phyloP scores from a whole-genome alignment of 1,140 invertebrate genomes.

The Heliconius nattereri region DNA sequence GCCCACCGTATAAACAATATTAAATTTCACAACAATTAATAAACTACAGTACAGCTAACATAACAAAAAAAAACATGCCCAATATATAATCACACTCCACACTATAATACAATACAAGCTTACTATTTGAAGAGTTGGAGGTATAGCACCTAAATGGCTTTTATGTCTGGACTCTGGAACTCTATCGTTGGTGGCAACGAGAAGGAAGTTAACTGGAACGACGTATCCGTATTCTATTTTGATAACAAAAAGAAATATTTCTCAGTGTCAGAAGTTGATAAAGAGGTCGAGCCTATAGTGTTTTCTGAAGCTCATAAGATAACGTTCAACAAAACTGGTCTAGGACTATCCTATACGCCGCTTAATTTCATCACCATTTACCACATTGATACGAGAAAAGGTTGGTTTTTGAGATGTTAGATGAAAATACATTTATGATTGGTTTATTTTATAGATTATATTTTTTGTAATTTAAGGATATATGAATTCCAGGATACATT shows the following conservation, averaged over 20 bases:
- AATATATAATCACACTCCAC: slow-evolving; percentile 43
- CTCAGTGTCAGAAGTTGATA: slow-evolving; percentile 85
- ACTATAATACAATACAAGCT: slow-evolving; percentile 48
- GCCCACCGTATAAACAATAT: neutral
- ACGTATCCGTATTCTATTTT: slow-evolving; percentile 81
- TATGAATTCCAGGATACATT: no score
- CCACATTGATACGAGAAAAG: slow-evolving; percentile 85
- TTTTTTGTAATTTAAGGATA: no score
- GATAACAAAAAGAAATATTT: slow-evolving; percentile 84
- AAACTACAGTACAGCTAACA: slow-evolving; percentile 27
- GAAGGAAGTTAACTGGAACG: slow-evolving; percentile 64
- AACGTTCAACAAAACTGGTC: slow-evolving; percentile 68
- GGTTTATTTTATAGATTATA: no score
- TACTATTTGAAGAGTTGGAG: slow-evolving; percentile 46
- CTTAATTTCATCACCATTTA: slow-evolving; percentile 84
- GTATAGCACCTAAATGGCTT: slow-evolving; percentile 68
- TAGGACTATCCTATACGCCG: slow-evolving; percentile 81
- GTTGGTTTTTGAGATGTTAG: slow-evolving; percentile 68
- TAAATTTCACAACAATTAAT: neutral
- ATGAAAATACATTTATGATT: neutral
- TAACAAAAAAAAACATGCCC: slow-evolving; percentile 36
- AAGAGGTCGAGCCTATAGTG: slow-evolving; percentile 83
- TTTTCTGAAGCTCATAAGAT: slow-evolving; percentile 80
- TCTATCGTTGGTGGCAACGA: slow-evolving; percentile 71
- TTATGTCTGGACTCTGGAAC: slow-evolving; percentile 75